Evolutionary conservation across 2,797 vertebrate genomes (phyloP).

Genomic region (Orientallactaga sibirica): DNA sequence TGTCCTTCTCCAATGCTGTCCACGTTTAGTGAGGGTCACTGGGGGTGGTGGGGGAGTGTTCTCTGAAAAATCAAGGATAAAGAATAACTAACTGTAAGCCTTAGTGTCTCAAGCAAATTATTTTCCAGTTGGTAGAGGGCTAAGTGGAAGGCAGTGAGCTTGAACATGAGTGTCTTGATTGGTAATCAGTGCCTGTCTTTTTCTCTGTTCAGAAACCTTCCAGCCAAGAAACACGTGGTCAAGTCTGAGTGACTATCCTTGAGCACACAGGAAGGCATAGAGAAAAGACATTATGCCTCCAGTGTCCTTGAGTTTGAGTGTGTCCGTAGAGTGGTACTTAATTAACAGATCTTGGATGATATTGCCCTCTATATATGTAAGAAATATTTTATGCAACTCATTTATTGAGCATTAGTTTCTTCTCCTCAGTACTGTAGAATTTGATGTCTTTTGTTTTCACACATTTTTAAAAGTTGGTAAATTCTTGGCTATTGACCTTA

Average conservation of each 20-base stretch:
- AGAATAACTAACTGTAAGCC: slow-evolving; percentile 68
- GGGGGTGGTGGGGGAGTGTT: neutral
- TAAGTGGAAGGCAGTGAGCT: slow-evolving; percentile 36
- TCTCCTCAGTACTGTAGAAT: accelerated
- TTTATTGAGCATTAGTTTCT: accelerated
- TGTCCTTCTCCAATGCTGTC: slow-evolving; percentile 31
- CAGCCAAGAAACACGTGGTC: neutral
- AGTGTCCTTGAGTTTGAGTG: neutral
- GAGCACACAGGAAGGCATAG: neutral
- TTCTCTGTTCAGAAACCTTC: slow-evolving; percentile 28
- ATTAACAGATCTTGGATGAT: neutral
- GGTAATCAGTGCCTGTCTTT: neutral
- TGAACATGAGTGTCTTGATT: slow-evolving; percentile 54
- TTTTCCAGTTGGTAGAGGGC: slow-evolving; percentile 47
- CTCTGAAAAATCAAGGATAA: slow-evolving; percentile 72
- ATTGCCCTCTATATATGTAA: neutral
- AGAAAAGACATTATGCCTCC: neutral
- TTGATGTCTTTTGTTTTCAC: neutral
- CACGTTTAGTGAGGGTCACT: slow-evolving; percentile 24
- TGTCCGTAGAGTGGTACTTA: accelerated
- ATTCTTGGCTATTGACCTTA: slow-evolving; percentile 19
- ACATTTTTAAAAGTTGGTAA: slow-evolving; percentile 34
- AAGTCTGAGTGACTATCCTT: slow-evolving; percentile 3
- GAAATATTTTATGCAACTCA: neutral
- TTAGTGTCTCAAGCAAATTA: slow-evolving; percentile 61